Percentiles rank a stretch among this genome's conserved stretches.
phyloP scores from a whole-genome alignment of 2,888 invertebrate genomes.

The Agriopis leucophaearia region DNA sequence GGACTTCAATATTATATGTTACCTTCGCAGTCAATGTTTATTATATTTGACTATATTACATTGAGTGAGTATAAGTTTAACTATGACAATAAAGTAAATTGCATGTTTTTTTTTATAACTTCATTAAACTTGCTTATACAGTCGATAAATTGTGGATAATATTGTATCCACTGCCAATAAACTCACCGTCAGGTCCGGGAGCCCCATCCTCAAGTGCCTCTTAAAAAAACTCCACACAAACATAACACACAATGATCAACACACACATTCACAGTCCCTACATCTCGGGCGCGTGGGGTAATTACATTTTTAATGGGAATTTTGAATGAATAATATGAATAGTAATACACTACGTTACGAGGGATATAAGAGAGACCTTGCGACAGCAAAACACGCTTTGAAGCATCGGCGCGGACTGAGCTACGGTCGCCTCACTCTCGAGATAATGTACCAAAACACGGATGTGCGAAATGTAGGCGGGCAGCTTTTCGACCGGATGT shows the following conservation, averaged over 20 bases:
- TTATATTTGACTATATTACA: not conserved
- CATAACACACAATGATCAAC: conserved; percentile 67
- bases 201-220: conserved; percentile 75
- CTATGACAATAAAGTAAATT: no score
- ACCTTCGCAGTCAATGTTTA: no score
- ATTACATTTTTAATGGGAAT: conserved; percentile 45
- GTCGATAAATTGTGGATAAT: not conserved
- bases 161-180: conserved; percentile 4
- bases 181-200: conserved; percentile 82
- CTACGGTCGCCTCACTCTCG: conserved; percentile 30
- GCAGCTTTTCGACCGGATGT: conserved; percentile 60
- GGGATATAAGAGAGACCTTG: conserved; percentile 66
- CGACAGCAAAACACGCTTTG: conserved; percentile 82
- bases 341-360: conserved; percentile 33
- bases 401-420: conserved; percentile 78
- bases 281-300: conserved; percentile 47
- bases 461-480: conserved; percentile 31
- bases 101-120: not conserved
- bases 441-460: conserved; percentile 39
- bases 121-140: not conserved
- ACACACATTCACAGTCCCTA: conserved; percentile 53
- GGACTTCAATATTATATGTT: no score
- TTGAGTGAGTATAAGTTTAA: not conserved
- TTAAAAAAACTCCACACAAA: conserved; percentile 76
- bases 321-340: conserved; percentile 27